These are phyloP conservation scores for Numenius arquata DNA, from an alignment of 2,113 vertebrate genomes.

Conservation along the genomic window DNA sequence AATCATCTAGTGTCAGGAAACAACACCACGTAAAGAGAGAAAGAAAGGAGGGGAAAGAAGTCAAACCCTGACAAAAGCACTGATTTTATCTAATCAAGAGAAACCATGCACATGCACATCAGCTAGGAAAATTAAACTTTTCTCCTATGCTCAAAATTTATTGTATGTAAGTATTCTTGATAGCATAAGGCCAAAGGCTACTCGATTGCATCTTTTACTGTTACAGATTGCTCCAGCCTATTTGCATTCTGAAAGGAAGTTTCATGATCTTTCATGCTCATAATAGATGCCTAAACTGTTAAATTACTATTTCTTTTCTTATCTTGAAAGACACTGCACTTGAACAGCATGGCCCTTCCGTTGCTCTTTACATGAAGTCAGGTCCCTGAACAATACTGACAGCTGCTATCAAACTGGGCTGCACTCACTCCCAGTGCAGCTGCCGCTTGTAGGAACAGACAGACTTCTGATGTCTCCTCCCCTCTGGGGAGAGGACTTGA, in stretches of 20 bases:
- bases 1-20: not conserved
- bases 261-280: conserved; percentile 71
- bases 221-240: conserved; percentile 44
- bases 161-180: not conserved
- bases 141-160: not conserved
- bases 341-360: conserved; percentile 70
- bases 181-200: not conserved
- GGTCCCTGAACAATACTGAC: conserved; percentile 90
- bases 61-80: not conserved
- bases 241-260: conserved; percentile 72
- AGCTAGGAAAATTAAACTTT: not conserved
- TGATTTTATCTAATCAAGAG: not conserved
- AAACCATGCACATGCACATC: not conserved
- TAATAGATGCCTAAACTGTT: conserved; percentile 77
- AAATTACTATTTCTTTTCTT: conserved; percentile 80
- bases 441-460: conserved; percentile 77
- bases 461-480: conserved; percentile 67
- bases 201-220: conserved; percentile 33
- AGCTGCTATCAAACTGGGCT: conserved; percentile 89
- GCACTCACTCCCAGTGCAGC: conserved; percentile 71
- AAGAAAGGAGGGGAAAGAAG: not conserved
- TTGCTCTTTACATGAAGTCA: conserved; percentile 77
- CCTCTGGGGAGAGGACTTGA: conserved; percentile 77
- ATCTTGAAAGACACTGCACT: conserved; percentile 73
- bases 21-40: not conserved